Evolutionary conservation across 2,113 vertebrate genomes (phyloP).

Genomic region (Oryzias javanicus): DNA sequence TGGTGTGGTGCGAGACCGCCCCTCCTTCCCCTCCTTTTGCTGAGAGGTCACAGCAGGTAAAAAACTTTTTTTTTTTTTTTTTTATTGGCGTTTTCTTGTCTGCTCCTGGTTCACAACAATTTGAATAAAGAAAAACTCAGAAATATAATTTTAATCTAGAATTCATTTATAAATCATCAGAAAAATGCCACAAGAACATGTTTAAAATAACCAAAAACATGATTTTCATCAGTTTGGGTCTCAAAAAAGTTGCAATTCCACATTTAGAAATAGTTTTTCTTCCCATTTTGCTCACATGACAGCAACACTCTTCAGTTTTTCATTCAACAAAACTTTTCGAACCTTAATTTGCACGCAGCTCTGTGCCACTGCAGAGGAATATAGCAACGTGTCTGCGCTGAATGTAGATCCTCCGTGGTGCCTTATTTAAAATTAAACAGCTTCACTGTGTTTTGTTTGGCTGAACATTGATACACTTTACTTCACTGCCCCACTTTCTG

Average conservation of each 20-base stretch:
- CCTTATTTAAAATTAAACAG: constrained; percentile 56
- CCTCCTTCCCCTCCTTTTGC: not conserved
- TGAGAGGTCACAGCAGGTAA: too few relatives aligned
- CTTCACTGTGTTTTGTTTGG: constrained; percentile 53
- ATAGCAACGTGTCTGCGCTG: constrained; percentile 19
- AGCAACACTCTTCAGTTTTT: constrained; percentile 4
- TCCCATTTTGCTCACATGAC: constrained; percentile 14
- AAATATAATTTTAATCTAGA: too few relatives aligned
- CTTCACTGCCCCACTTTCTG: constrained; percentile 25
- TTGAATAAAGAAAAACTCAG: too few relatives aligned
- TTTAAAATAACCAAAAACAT: too few relatives aligned
- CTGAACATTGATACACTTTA: constrained; percentile 38
- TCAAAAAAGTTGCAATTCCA: not conserved
- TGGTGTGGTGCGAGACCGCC: not conserved
- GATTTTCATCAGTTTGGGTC: not conserved
- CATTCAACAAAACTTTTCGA: constrained; percentile 4
- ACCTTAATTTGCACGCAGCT: not conserved
- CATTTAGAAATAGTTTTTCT: not conserved
- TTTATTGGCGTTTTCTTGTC: too few relatives aligned
- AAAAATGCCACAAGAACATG: too few relatives aligned
- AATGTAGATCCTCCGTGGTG: constrained; percentile 31
- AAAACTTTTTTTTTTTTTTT: too few relatives aligned
- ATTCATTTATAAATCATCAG: too few relatives aligned
- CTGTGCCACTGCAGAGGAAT: constrained; percentile 8
- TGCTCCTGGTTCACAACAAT: too few relatives aligned